Base-by-base conservation (phyloP, 2,888 invertebrate genomes). In the Nephrocerus scutellatus region DNA sequence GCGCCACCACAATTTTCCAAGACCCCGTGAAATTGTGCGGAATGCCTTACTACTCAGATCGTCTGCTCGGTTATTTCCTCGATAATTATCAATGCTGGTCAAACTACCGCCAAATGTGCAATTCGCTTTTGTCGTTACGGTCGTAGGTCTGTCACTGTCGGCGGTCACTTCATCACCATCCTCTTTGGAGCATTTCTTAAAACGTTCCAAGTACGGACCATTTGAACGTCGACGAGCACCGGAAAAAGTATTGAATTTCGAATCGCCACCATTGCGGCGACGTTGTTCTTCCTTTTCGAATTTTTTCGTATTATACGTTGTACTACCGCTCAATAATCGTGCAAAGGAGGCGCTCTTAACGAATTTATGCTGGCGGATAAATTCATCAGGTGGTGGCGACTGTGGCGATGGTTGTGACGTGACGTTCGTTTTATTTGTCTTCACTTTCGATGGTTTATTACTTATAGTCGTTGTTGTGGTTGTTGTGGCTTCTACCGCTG, bases 1-100 rank as follows among this genome's bases (percentile, higher is more conserved):
- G 54, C 82, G 75, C 59, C 83, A 76, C 69, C 85, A 79, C 44
- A 88, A 70, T 54, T 79, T 76, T 22, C 83, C 82, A 41, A 84
- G 64, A 8, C 83, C 80, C 32, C 82, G 76, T 44, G 84, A 78
- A 48, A 86, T 64, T 12, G 78, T 76, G 44, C 80, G 79, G 49
- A 86, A 72, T 2, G 83, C 78, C 50, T 78, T 76, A 47, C 77
- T 74, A 16, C 82, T 80, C 49, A 82, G 76, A 58, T 83, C 84
- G 52, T 73, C 57, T n/a, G n/a, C n/a, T n/a, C n/a, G n/a, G n/a
- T n/a, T n/a, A 21, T 50, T 40, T 22, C 23, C 12, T 12, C 19
- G 13, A 34, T 46, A 44, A 16, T 44, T 45, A 26, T 36, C 34
- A 30, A 49, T 40, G 41, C 42, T 51, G 36, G 36, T 36, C 23